Base-by-base conservation (phyloP, 2,797 vertebrate species). In the Syngnathus acus region DNA sequence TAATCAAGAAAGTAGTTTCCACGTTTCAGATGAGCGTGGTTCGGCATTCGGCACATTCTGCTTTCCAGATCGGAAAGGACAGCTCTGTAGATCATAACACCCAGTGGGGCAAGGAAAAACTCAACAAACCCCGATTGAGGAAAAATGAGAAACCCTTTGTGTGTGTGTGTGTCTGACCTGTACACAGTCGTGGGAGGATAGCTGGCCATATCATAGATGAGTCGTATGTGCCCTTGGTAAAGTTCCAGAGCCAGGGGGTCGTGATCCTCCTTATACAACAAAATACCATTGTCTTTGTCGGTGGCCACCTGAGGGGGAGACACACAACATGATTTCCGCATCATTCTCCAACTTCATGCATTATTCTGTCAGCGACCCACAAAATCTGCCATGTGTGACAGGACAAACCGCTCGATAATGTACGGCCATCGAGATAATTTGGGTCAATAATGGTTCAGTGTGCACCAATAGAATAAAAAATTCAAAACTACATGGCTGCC, bases 211-310 rank as follows among this genome's bases (percentile, higher is more conserved):
- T 97, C 94, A 0, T 98, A 97, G 77, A 96, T 92, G 71, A 98
- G 93, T 53, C 96, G 88, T 73, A 98, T 94, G 0, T 98, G 96
- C 50, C 96, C 96, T 82, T 97, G 95, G 85, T 98, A 98, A 64
- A 98, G 80, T 84, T 98, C 96, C 82, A 98, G 87, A 0, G 94
- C 94, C 86, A 98, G 80, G 0, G 95, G 96, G 76, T 98, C 95
- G 0, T 94, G 94, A 85, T 97, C 95, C 1, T 95, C 95, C 78
- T 98, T 98, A 80, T 98, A 98, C 62, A 98, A 77, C 47, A 98
- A 82, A 77, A 98, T 92, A 21, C 95, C 96, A 0, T 98, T 94
- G 88, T 98, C 96, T 84, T 94, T 97, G 82, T 98, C 95, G 0
- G 96, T 96, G 65, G 95, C 94, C 76, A 98, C 93, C 96, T 98